phyloP scores from a whole-genome alignment of 2,113 vertebrate genomes.

The Eira barbara region DNA sequence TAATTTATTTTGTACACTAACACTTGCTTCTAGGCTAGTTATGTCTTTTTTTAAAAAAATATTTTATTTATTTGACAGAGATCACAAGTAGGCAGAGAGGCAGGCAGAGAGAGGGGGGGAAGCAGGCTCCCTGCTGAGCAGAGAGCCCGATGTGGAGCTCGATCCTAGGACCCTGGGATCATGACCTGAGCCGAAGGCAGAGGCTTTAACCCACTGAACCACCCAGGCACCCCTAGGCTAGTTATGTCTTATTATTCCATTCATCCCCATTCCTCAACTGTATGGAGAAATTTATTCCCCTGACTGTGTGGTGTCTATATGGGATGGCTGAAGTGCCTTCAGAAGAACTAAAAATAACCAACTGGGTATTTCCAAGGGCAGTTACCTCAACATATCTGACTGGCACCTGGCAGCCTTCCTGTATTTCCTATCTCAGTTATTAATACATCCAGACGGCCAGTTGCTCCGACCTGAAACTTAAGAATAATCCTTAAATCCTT shows the following conservation, averaged over 20 bases:
- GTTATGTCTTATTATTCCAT: background rate
- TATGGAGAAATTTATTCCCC: constrained; percentile 3
- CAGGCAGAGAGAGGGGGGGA: too few relatives aligned
- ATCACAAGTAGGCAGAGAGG: too few relatives aligned
- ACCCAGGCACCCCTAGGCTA: background rate
- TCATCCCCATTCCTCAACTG: background rate
- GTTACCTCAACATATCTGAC: constrained; percentile 10
- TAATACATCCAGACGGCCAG: constrained; percentile 38
- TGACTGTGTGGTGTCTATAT: background rate
- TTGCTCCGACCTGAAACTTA: constrained; percentile 59
- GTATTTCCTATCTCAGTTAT: constrained; percentile 31
- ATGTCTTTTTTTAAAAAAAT: background rate
- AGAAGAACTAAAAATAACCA: constrained; percentile 58
- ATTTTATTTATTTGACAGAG: too few relatives aligned
- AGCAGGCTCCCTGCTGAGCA: too few relatives aligned
- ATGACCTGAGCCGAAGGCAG: too few relatives aligned
- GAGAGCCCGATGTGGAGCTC: too few relatives aligned
- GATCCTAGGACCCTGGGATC: too few relatives aligned
- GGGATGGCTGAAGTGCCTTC: background rate
- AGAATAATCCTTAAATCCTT: constrained; percentile 64
- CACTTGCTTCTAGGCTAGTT: background rate
- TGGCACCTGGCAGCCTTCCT: constrained; percentile 23
- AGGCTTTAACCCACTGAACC: too few relatives aligned
- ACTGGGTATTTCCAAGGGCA: background rate
- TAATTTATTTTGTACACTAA: background rate